Percentiles rank a stretch among this genome's conserved stretches.
These are phyloP conservation scores for Cephus spinipes DNA, from an alignment of 2,888 invertebrate genomes.

Conservation along the genomic window DNA sequence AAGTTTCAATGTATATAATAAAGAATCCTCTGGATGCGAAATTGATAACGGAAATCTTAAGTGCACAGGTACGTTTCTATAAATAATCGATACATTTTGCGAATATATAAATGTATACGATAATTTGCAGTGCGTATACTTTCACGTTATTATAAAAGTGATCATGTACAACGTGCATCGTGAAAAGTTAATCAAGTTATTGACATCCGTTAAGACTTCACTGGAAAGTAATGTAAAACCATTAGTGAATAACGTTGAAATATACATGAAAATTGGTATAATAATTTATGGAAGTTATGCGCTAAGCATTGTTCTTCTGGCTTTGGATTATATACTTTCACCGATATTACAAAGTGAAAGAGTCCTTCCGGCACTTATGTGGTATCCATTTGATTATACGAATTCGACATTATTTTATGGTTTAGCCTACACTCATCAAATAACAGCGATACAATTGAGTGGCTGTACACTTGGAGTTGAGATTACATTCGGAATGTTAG, in stretches of 20 bases:
- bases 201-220: background rate
- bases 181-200: background rate
- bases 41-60: background rate
- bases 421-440: background rate
- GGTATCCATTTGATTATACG: conserved; percentile 3
- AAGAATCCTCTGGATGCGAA: background rate
- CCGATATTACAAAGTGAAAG: background rate
- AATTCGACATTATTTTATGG: background rate
- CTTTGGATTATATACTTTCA: background rate
- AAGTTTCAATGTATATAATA: background rate
- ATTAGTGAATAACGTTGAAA: background rate
- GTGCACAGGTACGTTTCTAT: background rate
- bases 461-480: background rate
- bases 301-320: background rate
- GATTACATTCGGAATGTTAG: background rate
- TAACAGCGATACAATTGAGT: background rate
- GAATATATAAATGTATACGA: background rate
- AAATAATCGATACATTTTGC: background rate
- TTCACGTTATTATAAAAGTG: background rate
- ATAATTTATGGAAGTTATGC: conserved; percentile 1
- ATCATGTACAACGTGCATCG: background rate
- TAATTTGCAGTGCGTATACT: conserved; percentile 1
- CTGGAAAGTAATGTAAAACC: background rate
- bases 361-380: background rate
- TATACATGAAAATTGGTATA: conserved; percentile 2